Percentiles rank a stretch among this genome's conserved stretches.
phyloP scores from a whole-genome alignment of 2,113 vertebrate species.

The Callopanchax toddi region DNA sequence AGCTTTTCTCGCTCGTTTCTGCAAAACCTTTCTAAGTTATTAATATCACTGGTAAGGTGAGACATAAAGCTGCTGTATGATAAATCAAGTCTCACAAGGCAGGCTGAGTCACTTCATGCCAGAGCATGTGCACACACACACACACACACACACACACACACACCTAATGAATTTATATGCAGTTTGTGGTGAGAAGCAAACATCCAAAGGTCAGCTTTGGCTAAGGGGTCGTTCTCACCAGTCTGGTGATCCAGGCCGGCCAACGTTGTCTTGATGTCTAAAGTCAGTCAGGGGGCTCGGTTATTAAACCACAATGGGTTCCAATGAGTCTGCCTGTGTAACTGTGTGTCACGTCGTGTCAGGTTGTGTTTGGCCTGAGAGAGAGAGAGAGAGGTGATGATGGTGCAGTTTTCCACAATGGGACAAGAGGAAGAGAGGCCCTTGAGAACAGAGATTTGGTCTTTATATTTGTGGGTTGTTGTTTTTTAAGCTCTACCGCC shows the following conservation, averaged over 20 bases:
- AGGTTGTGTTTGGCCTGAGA: constrained; percentile 22
- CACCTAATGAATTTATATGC: constrained; percentile 31
- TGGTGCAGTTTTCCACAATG: constrained; percentile 27
- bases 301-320: constrained; percentile 56
- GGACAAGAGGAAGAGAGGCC: constrained; percentile 17
- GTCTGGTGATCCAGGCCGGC: constrained; percentile 24
- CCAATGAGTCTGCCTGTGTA: constrained; percentile 33
- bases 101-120: no score
- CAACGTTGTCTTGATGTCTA: constrained; percentile 50
- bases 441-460: constrained; percentile 13
- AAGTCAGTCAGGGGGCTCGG: constrained; percentile 55
- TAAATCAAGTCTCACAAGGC: no score
- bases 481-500: constrained; percentile 59
- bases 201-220: constrained; percentile 33
- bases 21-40: no score
- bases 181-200: constrained; percentile 48
- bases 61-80: no score
- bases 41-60: no score
- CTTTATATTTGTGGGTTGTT: neutral
- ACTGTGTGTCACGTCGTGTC: constrained; percentile 47
- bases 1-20: no score
- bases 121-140: neutral
- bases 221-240: constrained; percentile 59
- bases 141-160: constrained; percentile 7
- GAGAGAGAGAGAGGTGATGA: constrained; percentile 19